phyloP scores from a whole-genome alignment of 2,888 invertebrate genomes.

The Branchipolynoe longqiensis region DNA sequence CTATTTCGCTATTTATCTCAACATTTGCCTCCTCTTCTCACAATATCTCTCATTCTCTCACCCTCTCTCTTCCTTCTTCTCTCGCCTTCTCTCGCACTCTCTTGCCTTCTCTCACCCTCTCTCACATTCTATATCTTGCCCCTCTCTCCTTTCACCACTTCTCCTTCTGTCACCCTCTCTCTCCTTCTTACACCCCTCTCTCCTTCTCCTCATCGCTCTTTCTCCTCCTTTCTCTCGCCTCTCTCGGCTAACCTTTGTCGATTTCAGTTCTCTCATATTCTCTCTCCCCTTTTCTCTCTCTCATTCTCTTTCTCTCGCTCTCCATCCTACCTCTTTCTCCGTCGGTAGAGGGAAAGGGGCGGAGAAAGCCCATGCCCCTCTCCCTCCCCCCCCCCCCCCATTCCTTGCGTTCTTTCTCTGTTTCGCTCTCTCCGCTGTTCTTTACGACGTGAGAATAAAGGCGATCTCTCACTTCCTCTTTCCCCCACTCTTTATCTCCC shows the following conservation, averaged over 20 bases:
- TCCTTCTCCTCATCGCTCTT: neutral
- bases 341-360: neutral
- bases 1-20: no score
- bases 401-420: no score
- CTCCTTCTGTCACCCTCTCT: neutral
- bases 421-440: no score
- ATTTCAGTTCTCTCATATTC: neutral
- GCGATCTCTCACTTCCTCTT: no score
- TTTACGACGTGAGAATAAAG: no score
- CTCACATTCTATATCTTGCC: no score
- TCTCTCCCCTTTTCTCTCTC: neutral
- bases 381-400: no score
- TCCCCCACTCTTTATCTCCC: no score
- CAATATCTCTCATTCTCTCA: neutral
- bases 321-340: neutral
- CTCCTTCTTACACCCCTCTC: neutral
- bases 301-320: neutral
- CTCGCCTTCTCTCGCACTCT: neutral
- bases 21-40: no score
- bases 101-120: neutral
- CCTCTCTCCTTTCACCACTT: neutral
- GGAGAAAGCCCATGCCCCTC: no score
- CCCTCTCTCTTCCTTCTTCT: neutral
- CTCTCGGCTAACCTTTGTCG: neutral
- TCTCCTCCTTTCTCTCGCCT: neutral